These are phyloP conservation scores for Drusus annulatus DNA, from an alignment of 1,140 invertebrate genomes.

Conservation along the genomic window DNA sequence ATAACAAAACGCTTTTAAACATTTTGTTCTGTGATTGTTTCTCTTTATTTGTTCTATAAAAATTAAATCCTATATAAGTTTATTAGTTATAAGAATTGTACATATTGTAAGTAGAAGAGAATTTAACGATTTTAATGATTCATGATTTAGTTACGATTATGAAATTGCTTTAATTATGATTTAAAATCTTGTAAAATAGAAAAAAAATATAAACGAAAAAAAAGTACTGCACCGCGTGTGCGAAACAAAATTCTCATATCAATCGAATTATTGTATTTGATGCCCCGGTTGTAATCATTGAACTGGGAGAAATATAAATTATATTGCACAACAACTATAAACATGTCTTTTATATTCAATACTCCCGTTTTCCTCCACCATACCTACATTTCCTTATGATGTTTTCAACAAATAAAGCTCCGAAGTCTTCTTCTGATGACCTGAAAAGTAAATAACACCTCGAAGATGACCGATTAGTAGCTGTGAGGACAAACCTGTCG, in stretches of 20 bases:
- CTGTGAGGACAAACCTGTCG: too few species aligned
- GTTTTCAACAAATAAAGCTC: too few species aligned
- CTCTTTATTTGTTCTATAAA: constrained; percentile 57
- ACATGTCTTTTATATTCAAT: constrained; percentile 29
- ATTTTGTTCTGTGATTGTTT: constrained; percentile 60
- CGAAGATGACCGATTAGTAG: too few species aligned
- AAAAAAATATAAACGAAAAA: constrained; percentile 36
- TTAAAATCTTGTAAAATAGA: constrained; percentile 51
- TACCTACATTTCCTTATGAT: neutral
- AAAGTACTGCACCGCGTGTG: constrained; percentile 23
- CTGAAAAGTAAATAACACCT: too few species aligned
- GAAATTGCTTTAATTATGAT: constrained; percentile 56
- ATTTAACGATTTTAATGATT: constrained; percentile 51
- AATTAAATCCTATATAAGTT: constrained; percentile 54
- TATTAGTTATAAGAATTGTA: constrained; percentile 58
- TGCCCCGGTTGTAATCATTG: constrained; percentile 32
- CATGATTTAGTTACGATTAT: constrained; percentile 41
- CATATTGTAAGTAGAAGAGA: constrained; percentile 59
- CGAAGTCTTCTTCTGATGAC: too few species aligned
- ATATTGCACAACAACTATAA: constrained; percentile 50
- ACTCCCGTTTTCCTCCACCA: neutral
- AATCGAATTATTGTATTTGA: constrained; percentile 52
- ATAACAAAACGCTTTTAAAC: constrained; percentile 52
- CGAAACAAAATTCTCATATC: constrained; percentile 50
- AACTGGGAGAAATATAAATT: constrained; percentile 50